Evolutionary conservation across 2,113 vertebrate genomes (phyloP).

Genomic region (Machaerirhynchus nigripectus): DNA sequence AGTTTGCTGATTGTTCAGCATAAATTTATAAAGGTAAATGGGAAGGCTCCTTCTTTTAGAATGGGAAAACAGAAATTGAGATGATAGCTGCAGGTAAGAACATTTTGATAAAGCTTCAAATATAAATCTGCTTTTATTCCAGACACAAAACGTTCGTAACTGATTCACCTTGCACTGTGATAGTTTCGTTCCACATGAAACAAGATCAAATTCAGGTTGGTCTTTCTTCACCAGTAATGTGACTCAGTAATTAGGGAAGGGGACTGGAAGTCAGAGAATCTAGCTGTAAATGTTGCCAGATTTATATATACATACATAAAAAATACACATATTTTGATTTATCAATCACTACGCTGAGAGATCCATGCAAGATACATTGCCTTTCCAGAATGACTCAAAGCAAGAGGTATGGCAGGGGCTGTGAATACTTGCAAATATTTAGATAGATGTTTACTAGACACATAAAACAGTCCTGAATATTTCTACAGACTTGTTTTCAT

Average conservation of each 20-base stretch:
- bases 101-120: background rate
- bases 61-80: background rate
- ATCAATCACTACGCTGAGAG: background rate
- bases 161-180: background rate
- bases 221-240: background rate
- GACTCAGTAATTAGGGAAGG: background rate
- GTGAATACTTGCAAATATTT: background rate
- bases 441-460: background rate
- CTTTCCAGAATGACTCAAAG: background rate
- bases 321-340: background rate
- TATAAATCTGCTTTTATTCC: background rate
- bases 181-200: background rate
- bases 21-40: background rate
- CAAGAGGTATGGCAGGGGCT: background rate
- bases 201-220: background rate
- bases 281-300: background rate
- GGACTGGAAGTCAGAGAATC: background rate
- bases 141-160: background rate
- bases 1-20: background rate
- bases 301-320: too few species aligned
- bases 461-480: background rate
- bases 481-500: background rate
- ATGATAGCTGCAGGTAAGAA: background rate
- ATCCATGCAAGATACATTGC: background rate
- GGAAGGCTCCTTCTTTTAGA: background rate